Conservation (phyloP, 1,140 invertebrate species). For the Scaptomyza graminum region DNA sequence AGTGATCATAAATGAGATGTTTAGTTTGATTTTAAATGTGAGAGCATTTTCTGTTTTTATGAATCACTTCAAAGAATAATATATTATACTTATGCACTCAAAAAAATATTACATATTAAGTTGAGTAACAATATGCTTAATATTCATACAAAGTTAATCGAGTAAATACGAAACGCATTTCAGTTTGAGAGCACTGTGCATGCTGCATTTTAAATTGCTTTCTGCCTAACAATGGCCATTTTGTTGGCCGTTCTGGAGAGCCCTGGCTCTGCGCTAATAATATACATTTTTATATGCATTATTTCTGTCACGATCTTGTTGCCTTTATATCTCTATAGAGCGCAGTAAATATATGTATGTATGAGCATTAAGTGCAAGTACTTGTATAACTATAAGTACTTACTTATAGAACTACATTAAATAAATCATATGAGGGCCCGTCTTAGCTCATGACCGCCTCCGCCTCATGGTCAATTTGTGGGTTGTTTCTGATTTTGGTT, state of each 20-base stretch:
- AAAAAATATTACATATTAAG: too few relatives aligned
- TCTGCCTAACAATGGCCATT: conserved; percentile 58
- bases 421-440: conserved; percentile 51
- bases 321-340: conserved; percentile 77
- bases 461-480: conserved; percentile 48
- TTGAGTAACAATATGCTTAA: too few relatives aligned
- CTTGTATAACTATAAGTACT: background rate
- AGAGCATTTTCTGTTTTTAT: background rate
- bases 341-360: conserved; percentile 7
- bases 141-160: too few relatives aligned
- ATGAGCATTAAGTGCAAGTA: conserved; percentile 14
- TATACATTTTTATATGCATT: conserved; percentile 81
- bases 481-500: background rate
- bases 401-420: conserved; percentile 13
- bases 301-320: conserved; percentile 81
- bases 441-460: conserved; percentile 36
- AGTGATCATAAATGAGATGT: too few relatives aligned
- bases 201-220: conserved; percentile 55
- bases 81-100: too few relatives aligned
- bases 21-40: background rate
- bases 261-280: conserved; percentile 60
- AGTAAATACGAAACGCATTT: background rate
- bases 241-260: conserved; percentile 42
- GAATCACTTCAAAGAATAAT: too few relatives aligned
- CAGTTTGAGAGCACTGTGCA: conserved; percentile 32